These are phyloP conservation scores for Psittacara wagleri DNA, from an alignment of 2,113 vertebrate genomes.

Conservation along the genomic window DNA sequence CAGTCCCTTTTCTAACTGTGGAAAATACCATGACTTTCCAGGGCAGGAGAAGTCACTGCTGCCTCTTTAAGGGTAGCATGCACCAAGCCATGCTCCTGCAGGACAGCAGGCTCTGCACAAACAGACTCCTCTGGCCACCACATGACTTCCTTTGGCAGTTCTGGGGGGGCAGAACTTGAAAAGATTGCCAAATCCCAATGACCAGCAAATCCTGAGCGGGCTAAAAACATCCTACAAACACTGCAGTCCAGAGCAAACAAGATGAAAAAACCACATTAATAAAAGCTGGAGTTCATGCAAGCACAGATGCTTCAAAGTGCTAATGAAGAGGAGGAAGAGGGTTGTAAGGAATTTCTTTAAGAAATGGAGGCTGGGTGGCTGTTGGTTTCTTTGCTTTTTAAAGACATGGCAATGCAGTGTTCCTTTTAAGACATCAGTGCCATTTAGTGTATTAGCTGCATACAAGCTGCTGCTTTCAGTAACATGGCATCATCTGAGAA, in stretches of 20 bases:
- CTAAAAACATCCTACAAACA: constrained; percentile 76
- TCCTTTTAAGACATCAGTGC: not conserved
- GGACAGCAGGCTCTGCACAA: constrained; percentile 67
- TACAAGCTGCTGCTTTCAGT: not conserved
- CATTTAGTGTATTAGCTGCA: not conserved
- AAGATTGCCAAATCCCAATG: constrained; percentile 70
- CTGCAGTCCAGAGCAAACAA: constrained; percentile 76
- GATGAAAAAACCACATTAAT: constrained; percentile 70
- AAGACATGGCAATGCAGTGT: not conserved
- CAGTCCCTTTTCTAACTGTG: not conserved
- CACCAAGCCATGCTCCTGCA: constrained; percentile 66
- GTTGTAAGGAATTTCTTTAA: not conserved
- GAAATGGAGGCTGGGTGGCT: not conserved
- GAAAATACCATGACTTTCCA: not conserved
- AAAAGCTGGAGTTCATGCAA: constrained; percentile 65
- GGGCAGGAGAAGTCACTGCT: constrained; percentile 27
- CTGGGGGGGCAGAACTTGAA: constrained; percentile 70
- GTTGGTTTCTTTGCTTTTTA: not conserved
- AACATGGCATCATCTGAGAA: not conserved
- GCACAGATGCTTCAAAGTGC: constrained; percentile 48
- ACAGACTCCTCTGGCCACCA: constrained; percentile 72
- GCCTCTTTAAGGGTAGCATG: constrained; percentile 60
- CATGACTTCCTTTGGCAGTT: constrained; percentile 76
- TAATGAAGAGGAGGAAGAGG: not conserved
- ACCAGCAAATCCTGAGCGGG: constrained; percentile 74